Conservation (phyloP, 2,888 invertebrate species). For the Stenodema calcarata region DNA sequence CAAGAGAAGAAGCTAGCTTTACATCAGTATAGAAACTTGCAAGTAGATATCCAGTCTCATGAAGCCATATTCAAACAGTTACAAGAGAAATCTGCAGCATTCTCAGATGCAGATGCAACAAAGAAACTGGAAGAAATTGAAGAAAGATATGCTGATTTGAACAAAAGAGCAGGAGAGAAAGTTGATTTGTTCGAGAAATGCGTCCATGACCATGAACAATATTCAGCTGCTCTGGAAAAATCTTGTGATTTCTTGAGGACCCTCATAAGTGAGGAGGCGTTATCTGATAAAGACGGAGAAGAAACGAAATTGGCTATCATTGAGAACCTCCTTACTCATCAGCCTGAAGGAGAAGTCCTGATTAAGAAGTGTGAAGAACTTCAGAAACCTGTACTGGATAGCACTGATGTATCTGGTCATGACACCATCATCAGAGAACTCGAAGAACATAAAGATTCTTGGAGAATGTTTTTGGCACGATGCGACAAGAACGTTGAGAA, state of each 20-base stretch:
- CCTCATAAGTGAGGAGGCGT: constrained; percentile 78
- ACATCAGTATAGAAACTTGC: constrained; percentile 78
- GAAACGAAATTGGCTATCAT: constrained; percentile 77
- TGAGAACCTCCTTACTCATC: constrained; percentile 76
- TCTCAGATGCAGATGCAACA: constrained; percentile 81
- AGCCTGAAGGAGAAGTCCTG: constrained; percentile 75
- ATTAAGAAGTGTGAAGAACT: constrained; percentile 74
- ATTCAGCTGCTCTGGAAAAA: constrained; percentile 80
- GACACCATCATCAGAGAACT: constrained; percentile 74
- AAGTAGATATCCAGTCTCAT: constrained; percentile 86
- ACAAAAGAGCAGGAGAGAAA: constrained; percentile 72
- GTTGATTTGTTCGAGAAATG: constrained; percentile 73
- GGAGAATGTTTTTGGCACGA: constrained; percentile 76
- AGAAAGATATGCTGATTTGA: constrained; percentile 73
- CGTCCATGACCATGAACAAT: constrained; percentile 82
- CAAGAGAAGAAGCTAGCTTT: constrained; percentile 88
- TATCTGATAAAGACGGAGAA: constrained; percentile 79
- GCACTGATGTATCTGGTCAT: constrained; percentile 81
- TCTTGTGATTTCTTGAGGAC: constrained; percentile 83
- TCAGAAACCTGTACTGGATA: constrained; percentile 74
- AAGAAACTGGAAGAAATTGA: constrained; percentile 77
- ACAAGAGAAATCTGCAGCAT: constrained; percentile 78
- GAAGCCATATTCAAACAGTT: constrained; percentile 83
- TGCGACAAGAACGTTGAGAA: constrained; percentile 76
- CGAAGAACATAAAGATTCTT: constrained; percentile 75